phyloP scores from a whole-genome alignment of 1,140 invertebrate genomes.

The Eciton burchellii region DNA sequence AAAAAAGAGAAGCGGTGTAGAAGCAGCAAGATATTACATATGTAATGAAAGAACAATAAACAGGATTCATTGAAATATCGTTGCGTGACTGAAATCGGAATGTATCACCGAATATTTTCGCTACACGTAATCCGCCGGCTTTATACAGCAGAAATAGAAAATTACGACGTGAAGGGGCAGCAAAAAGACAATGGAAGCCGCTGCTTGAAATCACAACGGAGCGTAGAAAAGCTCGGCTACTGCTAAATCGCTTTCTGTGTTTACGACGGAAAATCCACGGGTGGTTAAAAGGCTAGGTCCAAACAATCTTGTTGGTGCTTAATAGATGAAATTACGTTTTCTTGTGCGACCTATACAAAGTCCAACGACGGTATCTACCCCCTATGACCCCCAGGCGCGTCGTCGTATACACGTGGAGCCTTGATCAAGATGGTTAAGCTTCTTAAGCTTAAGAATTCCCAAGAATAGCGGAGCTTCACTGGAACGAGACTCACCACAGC shows the following conservation, averaged over 20 bases:
- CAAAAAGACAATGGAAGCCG: constrained; percentile 55
- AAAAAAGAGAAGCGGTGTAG: neutral
- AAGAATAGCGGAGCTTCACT: neutral
- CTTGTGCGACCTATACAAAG: constrained; percentile 49
- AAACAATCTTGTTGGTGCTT: constrained; percentile 70
- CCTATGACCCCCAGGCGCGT: neutral
- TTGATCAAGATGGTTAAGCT: constrained; percentile 56
- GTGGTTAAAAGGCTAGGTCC: constrained; percentile 59
- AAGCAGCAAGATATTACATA: neutral
- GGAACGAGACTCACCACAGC: neutral
- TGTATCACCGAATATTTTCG: constrained; percentile 50
- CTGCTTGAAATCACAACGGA: constrained; percentile 64
- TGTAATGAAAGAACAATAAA: constrained; percentile 1
- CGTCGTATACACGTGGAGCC: constrained; percentile 34
- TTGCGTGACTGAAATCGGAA: constrained; percentile 16
- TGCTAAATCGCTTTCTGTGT: constrained; percentile 64
- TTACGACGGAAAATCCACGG: constrained; percentile 61
- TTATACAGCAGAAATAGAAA: constrained; percentile 52
- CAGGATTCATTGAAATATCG: neutral
- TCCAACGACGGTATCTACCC: constrained; percentile 59
- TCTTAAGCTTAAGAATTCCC: constrained; percentile 51
- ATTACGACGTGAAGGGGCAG: constrained; percentile 35
- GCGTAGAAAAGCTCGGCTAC: constrained; percentile 60
- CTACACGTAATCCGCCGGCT: constrained; percentile 28
- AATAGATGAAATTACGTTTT: constrained; percentile 72